Percentiles rank a stretch among this genome's conserved stretches.
phyloP scores from a whole-genome alignment of 2,797 vertebrate species.

The Sebastes oblongus region DNA sequence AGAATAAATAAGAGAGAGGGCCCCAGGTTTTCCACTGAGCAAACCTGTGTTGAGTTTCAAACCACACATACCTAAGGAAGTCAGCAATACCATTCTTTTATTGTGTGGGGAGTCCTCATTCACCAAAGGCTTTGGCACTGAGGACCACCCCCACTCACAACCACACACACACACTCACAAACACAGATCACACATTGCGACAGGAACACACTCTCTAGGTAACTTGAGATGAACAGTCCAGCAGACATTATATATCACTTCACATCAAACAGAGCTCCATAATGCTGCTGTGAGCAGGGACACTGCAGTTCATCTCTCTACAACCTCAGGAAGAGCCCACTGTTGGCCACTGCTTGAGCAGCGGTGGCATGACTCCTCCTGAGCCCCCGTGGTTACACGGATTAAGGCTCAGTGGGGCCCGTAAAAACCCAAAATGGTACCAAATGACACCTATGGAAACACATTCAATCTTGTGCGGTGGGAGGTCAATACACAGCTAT shows the following conservation, averaged over 20 bases:
- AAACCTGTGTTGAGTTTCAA: conserved; percentile 81
- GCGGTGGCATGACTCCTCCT: conserved; percentile 49
- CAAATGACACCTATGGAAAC: conserved; percentile 78
- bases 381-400: conserved; percentile 52
- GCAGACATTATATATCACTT: conserved; percentile 70
- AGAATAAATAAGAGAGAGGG: conserved; percentile 67
- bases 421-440: conserved; percentile 66
- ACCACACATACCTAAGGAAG: conserved; percentile 79
- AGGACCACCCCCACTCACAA: conserved; percentile 36
- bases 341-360: conserved; percentile 51
- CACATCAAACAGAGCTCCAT: conserved; percentile 70
- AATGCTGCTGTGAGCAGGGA: conserved; percentile 47
- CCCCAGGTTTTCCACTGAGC: conserved; percentile 66
- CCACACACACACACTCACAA: conserved; percentile 21
- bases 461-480: conserved; percentile 72
- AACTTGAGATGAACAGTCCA: conserved; percentile 68
- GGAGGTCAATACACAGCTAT: conserved; percentile 74
- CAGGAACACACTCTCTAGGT: conserved; percentile 30
- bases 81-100: conserved; percentile 78
- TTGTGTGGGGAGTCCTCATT: conserved; percentile 74
- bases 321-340: conserved; percentile 57
- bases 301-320: conserved; percentile 33
- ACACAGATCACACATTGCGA: conserved; percentile 41
- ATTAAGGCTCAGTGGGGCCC: conserved; percentile 54
- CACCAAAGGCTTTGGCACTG: conserved; percentile 65